Base-by-base conservation (phyloP, 2,113 vertebrate species). In the Dascyllus trimaculatus region DNA sequence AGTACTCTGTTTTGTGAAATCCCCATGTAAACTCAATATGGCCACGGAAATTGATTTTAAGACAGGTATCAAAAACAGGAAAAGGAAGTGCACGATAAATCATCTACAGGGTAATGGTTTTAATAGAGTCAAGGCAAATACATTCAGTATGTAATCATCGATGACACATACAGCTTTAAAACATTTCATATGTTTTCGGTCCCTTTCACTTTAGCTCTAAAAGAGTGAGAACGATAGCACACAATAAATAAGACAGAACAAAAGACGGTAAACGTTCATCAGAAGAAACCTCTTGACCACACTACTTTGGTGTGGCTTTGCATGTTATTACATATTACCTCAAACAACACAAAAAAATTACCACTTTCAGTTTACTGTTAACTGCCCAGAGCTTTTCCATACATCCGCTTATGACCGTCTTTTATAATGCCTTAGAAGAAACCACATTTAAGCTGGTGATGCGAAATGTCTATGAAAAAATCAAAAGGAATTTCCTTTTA, bases 251-350 rank as follows among this genome's bases (percentile, higher is more conserved):
- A 38, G 43, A 21, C 6, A 1, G 38, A 71, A 53, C 59, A 73
- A 75, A 66, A 76, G 45, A 75, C 15, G 1, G 18, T n/a, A 24
- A 77, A 45, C 48, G 53, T 51, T 75, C 71, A 64, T 59, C 22
- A 67, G 52, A 59, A 22, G 11, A 49, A 87, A n/a, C 21, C 14
- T 13, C 61, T 66, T 19, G 13, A 78, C 35, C 14, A 5, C 4
- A 22, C n/a, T 2, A 70, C 13, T 85, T 66, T 85, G 32, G 81
- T 81, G 72, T 84, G 67, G 77, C 19, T 67, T 69, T 29, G 26
- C 11, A 62, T 57, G 46, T 10, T 2, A n/a, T 78, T 78, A 63
- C 43, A 66, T 22, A 24, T 57, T 40, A 14, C 64, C 46, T 61
- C 29, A 77, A 77, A 72, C 25, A 52, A 43, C 53, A 51, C 45